Conservation (phyloP, 2,797 vertebrate genomes). For the Podarcis siculus region DNA sequence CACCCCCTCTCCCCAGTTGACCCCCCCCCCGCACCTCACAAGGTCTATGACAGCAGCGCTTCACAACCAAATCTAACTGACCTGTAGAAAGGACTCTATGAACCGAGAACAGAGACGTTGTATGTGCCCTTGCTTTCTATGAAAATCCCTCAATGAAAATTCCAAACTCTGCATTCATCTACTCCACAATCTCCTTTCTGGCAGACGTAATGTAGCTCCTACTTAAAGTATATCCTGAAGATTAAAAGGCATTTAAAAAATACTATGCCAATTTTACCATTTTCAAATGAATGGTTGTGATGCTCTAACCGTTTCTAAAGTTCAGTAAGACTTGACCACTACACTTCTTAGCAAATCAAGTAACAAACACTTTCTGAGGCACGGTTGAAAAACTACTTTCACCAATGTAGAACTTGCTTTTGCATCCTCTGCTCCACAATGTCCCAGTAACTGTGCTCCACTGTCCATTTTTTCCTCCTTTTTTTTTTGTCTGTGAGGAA, state of each 20-base stretch:
- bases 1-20: too few species aligned
- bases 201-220: neutral
- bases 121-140: too few species aligned
- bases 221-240: neutral
- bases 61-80: too few species aligned
- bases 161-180: neutral
- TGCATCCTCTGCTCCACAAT: neutral
- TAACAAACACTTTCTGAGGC: neutral
- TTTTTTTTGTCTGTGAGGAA: constrained; percentile 36
- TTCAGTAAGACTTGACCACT: neutral
- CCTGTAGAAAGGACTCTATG: too few species aligned
- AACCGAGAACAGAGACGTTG: too few species aligned
- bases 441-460: neutral
- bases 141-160: too few species aligned
- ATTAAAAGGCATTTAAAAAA: neutral
- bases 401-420: neutral
- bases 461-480: rapidly evolving
- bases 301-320: neutral
- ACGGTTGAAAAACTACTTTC: neutral
- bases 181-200: neutral
- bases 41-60: too few species aligned
- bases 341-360: neutral
- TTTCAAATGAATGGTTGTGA: neutral
- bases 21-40: too few species aligned
- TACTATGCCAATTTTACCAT: neutral